Evolutionary conservation across 2,888 invertebrate genomes (phyloP).

Genomic region (Pedicia rivosa): DNA sequence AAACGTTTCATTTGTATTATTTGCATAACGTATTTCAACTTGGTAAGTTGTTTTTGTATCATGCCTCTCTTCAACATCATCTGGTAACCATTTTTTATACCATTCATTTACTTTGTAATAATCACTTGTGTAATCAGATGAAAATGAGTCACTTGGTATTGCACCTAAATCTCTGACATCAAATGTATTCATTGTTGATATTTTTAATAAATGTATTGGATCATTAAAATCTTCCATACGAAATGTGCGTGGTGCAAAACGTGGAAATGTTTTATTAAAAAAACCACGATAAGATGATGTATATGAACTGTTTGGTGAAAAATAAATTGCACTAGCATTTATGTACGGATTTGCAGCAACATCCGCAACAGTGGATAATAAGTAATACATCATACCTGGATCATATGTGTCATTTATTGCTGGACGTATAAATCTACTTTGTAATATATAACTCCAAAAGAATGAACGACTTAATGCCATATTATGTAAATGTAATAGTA

Average conservation of each 20-base stretch:
- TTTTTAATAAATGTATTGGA: constrained; percentile 59
- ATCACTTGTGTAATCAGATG: constrained; percentile 80
- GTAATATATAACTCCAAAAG: constrained; percentile 89
- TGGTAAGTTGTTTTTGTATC: constrained; percentile 87
- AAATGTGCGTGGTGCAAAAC: constrained; percentile 88
- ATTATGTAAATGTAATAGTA: constrained; percentile 83
- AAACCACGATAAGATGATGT: constrained; percentile 88
- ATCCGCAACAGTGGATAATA: constrained; percentile 87
- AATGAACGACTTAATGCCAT: constrained; percentile 93
- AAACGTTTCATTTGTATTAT: constrained; percentile 90
- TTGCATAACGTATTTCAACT: constrained; percentile 85
- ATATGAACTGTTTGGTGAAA: constrained; percentile 85
- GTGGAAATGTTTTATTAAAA: constrained; percentile 88
- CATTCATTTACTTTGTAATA: constrained; percentile 87
- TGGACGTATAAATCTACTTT: constrained; percentile 76
- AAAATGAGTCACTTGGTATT: constrained; percentile 58
- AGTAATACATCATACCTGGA: constrained; percentile 97
- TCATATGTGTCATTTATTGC: constrained; percentile 86
- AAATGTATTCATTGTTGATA: constrained; percentile 72
- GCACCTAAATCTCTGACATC: constrained; percentile 74
- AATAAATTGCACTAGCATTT: constrained; percentile 86
- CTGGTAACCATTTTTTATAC: constrained; percentile 86
- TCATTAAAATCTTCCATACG: constrained; percentile 89
- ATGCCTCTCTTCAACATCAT: constrained; percentile 62
- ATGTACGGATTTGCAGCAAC: constrained; percentile 83